Evolutionary conservation across 2,113 vertebrate genomes (phyloP).

Genomic region (Vulpes lagopus): DNA sequence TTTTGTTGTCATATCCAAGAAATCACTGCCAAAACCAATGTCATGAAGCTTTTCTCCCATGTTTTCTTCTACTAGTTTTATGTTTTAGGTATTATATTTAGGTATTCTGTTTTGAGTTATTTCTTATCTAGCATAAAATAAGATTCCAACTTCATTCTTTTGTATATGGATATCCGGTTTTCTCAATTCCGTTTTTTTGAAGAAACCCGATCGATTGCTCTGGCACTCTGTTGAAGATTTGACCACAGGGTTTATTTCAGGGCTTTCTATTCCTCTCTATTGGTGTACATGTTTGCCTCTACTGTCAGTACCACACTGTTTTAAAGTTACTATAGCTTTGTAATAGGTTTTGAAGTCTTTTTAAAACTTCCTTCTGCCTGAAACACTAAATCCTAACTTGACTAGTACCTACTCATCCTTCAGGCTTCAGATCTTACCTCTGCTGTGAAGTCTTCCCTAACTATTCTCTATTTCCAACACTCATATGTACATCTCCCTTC

Average conservation of each 20-base stretch:
- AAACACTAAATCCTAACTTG: constrained; percentile 40
- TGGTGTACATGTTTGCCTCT: background rate
- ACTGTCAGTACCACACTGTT: background rate
- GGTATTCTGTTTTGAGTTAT: background rate
- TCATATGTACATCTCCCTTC: background rate
- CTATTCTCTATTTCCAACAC: background rate
- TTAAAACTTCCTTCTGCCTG: background rate
- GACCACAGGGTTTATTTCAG: background rate
- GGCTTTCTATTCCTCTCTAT: background rate
- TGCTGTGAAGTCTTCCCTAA: background rate
- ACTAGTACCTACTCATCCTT: background rate
- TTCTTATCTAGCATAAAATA: background rate
- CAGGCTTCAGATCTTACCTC: background rate
- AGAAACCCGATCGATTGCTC: background rate
- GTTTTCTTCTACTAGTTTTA: background rate
- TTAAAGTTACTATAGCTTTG: background rate
- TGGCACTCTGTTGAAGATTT: background rate
- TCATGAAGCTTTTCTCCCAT: background rate
- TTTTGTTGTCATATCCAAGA: background rate
- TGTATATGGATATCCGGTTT: background rate
- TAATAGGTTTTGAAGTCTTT: background rate
- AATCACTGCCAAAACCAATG: background rate
- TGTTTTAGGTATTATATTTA: background rate
- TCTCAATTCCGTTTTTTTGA: background rate
- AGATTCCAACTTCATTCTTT: background rate